Evolutionary conservation across 2,113 vertebrate genomes (phyloP).

Genomic region (Bubo bubo): DNA sequence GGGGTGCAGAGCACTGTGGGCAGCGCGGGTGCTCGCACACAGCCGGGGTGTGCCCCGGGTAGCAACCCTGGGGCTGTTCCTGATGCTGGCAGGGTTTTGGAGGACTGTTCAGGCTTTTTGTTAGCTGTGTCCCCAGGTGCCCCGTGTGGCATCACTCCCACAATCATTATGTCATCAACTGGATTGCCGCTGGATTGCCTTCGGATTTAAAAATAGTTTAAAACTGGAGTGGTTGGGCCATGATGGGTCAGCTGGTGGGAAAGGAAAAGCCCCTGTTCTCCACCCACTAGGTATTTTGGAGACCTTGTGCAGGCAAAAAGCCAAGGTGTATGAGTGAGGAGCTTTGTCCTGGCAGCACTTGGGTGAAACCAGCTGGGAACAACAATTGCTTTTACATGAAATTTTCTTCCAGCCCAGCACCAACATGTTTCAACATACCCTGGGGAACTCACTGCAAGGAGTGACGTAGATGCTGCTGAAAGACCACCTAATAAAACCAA

Average conservation of each 20-base stretch:
- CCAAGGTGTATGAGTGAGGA: background rate
- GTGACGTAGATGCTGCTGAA: background rate
- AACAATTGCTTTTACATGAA: background rate
- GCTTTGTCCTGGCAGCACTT: background rate
- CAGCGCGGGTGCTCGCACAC: too few species aligned
- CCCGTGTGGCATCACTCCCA: background rate
- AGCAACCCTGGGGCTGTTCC: background rate
- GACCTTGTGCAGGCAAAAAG: background rate
- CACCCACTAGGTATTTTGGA: background rate
- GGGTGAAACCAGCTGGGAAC: background rate
- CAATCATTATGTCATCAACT: background rate
- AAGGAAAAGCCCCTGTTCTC: background rate
- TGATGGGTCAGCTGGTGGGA: background rate
- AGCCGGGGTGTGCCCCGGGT: rapidly evolving
- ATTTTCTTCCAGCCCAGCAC: background rate
- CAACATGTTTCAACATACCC: background rate
- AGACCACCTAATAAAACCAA: background rate
- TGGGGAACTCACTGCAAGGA: background rate
- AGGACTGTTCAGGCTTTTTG: background rate
- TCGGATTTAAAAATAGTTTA: background rate
- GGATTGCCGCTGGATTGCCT: background rate
- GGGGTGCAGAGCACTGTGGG: too few species aligned
- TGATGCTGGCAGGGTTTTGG: background rate
- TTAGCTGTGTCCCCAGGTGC: background rate
- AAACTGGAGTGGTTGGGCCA: background rate